Conservation (phyloP, 2,797 vertebrate species). For the Pangasius macronema region DNA sequence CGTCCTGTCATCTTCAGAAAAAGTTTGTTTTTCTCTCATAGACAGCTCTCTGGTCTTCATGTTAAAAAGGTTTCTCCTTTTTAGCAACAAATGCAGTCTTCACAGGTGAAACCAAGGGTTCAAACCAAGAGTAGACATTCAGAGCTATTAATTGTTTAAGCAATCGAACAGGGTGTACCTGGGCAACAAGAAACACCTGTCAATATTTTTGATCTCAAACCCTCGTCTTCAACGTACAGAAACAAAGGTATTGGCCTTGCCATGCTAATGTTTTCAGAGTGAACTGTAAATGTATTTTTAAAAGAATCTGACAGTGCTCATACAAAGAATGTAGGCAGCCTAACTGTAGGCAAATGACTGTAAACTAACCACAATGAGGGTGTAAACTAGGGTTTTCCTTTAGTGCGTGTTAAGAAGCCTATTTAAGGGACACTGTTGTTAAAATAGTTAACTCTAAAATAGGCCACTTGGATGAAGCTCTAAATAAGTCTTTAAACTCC, state of each 20-base stretch:
- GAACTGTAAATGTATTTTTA: not conserved
- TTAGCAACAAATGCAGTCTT: no score
- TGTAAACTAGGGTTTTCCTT: not conserved
- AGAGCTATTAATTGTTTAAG: no score
- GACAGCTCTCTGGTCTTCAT: no score
- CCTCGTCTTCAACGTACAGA: not conserved
- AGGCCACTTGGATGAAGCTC: slow-evolving; percentile 30
- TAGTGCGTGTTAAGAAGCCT: not conserved
- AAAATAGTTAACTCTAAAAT: slow-evolving; percentile 31
- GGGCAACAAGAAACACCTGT: no score
- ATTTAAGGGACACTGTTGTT: not conserved
- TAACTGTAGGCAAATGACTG: not conserved
- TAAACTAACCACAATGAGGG: not conserved
- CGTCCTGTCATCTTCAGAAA: no score
- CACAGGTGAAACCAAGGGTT: no score
- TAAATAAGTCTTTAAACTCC: slow-evolving; percentile 38
- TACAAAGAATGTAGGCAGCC: not conserved
- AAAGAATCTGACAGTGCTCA: not conserved
- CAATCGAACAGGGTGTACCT: no score
- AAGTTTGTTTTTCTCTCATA: no score
- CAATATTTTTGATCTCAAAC: no score
- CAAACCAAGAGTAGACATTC: no score
- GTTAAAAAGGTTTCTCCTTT: no score
- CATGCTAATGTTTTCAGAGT: not conserved
- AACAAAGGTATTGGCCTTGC: not conserved